phyloP scores from a whole-genome alignment of 1,140 invertebrate genomes.

The Caenorhabditis inopinata region DNA sequence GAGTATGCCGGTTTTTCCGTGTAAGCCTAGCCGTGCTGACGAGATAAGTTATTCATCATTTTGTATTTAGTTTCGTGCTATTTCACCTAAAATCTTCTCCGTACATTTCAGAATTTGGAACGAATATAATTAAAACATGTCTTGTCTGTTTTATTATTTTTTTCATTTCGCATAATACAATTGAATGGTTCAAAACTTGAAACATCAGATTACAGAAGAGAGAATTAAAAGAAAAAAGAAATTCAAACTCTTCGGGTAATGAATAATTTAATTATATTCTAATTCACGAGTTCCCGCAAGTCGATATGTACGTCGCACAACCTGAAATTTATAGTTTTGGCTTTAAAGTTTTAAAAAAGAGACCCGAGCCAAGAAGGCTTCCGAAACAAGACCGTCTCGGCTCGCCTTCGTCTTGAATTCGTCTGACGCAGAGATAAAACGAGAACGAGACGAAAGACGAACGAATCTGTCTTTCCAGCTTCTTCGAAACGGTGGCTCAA shows the following conservation, averaged over 20 bases:
- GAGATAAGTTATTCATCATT: neutral
- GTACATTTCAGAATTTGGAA: neutral
- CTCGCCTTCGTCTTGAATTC: no score
- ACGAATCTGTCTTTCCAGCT: no score
- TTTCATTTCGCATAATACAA: neutral
- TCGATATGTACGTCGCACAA: neutral
- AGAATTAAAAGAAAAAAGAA: neutral
- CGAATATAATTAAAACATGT: neutral
- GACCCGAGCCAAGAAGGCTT: no score
- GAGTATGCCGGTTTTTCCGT: slow-evolving; percentile 21
- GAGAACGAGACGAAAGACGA: no score
- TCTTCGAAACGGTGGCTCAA: no score
- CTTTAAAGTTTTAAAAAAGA: no score
- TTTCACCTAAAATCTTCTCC: neutral
- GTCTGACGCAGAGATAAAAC: no score
- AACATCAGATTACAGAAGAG: neutral
- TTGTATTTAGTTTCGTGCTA: neutral
- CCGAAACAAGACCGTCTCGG: no score
- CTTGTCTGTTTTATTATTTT: neutral
- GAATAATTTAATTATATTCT: neutral
- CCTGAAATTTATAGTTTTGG: neutral
- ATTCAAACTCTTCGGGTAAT: slow-evolving; percentile 7
- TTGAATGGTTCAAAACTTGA: neutral
- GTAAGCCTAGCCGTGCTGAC: neutral
- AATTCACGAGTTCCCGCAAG: neutral